These are phyloP conservation scores for Eueides isabella DNA, from an alignment of 1,140 invertebrate genomes.

Conservation along the genomic window DNA sequence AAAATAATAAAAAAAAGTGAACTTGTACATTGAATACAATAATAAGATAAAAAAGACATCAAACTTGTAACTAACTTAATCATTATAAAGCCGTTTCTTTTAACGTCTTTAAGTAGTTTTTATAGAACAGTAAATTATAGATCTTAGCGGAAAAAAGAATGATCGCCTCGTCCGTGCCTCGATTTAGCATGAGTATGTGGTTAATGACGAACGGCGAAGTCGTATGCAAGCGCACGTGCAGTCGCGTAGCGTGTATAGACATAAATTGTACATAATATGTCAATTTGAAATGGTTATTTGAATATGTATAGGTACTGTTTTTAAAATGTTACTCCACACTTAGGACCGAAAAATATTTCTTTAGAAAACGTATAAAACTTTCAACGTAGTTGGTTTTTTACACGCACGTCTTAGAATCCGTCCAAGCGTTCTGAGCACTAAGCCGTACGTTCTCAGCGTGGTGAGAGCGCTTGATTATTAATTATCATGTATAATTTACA, in stretches of 20 bases:
- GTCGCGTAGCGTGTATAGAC: slow-evolving; percentile 2
- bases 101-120: slow-evolving; percentile 9
- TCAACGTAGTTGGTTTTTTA: no score
- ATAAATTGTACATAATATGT: not conserved
- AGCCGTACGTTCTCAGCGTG: no score
- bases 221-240: slow-evolving; percentile 9
- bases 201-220: slow-evolving; percentile 18
- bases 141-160: not conserved
- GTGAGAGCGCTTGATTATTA: no score
- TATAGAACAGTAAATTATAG: slow-evolving; percentile 11
- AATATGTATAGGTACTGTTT: no score
- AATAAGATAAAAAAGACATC: not conserved
- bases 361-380: no score
- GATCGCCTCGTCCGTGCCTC: not conserved
- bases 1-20: not conserved
- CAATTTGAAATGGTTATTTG: not conserved
- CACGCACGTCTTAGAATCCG: no score
- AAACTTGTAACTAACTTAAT: slow-evolving; percentile 2
- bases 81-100: slow-evolving; percentile 7
- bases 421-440: no score
- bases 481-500: no score
- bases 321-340: no score
- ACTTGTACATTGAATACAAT: not conserved
- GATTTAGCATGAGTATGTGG: not conserved
- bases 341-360: no score